Evolutionary conservation across 2,113 vertebrate genomes (phyloP).

Genomic region (Phoxinus phoxinus): DNA sequence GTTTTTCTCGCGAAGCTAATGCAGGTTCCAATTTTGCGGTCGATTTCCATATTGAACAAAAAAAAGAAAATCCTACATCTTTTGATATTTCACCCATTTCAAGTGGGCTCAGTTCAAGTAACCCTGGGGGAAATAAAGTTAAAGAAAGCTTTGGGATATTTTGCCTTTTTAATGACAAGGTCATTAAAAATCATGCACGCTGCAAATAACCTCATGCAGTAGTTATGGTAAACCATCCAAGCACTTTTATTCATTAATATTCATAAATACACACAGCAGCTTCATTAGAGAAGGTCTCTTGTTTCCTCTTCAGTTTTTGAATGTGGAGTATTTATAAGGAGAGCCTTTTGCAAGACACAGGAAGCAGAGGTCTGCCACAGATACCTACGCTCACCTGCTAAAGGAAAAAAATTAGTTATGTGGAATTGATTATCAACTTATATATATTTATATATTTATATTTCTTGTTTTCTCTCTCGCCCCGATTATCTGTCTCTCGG

Average conservation of each 20-base stretch:
- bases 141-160: conserved; percentile 86
- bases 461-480: conserved; percentile 59
- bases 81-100: conserved; percentile 41
- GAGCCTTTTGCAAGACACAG: conserved; percentile 92
- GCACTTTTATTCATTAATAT: conserved; percentile 99
- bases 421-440: conserved; percentile 96
- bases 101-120: conserved; percentile 62
- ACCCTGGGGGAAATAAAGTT: conserved; percentile 82
- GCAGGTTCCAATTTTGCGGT: conserved; percentile 62
- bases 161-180: conserved; percentile 89
- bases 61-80: conserved; percentile 23
- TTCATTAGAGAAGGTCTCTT: conserved; percentile 89
- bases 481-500: conserved; percentile 74
- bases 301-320: conserved; percentile 92
- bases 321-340: conserved; percentile 96
- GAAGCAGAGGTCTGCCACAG: conserved; percentile 87
- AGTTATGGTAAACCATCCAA: conserved; percentile 99
- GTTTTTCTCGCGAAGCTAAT: conserved; percentile 77
- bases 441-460: conserved; percentile 84
- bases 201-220: conserved; percentile 99
- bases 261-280: conserved; percentile 99
- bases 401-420: conserved; percentile 93
- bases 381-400: conserved; percentile 94
- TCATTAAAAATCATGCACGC: conserved; percentile 98
- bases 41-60: conserved; percentile 45